Conservation (phyloP, 2,797 vertebrate genomes). For the Florisuga fusca region DNA sequence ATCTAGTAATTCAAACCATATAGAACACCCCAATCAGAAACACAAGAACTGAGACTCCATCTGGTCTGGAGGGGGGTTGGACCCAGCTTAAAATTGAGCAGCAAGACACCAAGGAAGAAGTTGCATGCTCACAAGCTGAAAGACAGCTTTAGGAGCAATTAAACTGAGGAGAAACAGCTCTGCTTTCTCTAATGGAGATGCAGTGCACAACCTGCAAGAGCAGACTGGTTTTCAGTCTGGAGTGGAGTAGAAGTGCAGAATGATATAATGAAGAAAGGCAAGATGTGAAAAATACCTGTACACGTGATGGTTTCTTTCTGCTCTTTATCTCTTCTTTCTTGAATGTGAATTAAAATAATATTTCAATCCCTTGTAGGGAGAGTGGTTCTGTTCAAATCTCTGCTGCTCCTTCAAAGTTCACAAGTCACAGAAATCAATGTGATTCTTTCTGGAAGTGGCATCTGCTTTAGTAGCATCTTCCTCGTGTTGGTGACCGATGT, state of each 20-base stretch:
- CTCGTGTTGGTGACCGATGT: neutral
- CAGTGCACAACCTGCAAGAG: neutral
- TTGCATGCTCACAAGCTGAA: neutral
- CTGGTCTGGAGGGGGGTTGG: neutral
- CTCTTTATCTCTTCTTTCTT: neutral
- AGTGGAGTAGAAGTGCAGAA: neutral
- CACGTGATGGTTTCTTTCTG: neutral
- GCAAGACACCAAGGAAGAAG: neutral
- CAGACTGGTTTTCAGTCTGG: neutral
- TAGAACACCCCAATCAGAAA: neutral
- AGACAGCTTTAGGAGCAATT: neutral
- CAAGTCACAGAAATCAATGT: neutral
- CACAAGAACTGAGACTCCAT: neutral
- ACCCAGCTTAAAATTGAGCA: neutral
- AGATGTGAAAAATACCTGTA: neutral
- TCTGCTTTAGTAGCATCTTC: neutral
- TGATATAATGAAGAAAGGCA: neutral
- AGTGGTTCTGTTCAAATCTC: neutral
- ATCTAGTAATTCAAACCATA: neutral
- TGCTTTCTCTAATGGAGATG: neutral
- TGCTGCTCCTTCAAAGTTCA: neutral
- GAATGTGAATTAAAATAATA: neutral
- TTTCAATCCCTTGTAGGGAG: fast-evolving
- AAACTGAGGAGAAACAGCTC: neutral
- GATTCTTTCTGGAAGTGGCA: neutral